Conservation (phyloP, 2,113 vertebrate genomes). For the Bubo bubo region DNA sequence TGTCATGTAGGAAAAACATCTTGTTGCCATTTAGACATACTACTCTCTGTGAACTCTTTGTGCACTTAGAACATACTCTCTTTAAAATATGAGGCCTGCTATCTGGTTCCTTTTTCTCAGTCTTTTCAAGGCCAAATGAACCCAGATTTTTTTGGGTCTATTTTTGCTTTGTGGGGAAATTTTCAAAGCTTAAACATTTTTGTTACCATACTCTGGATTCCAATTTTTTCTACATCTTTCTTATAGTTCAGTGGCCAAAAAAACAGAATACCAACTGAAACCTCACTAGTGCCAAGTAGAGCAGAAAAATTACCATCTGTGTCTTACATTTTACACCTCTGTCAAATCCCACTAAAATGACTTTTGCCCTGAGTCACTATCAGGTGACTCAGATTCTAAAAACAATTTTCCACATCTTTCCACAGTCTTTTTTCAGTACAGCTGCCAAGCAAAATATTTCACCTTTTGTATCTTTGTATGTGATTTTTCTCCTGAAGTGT, state of each 20-base stretch:
- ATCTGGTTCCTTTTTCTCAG: background rate
- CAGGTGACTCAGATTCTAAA: background rate
- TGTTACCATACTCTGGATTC: background rate
- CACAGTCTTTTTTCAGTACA: background rate
- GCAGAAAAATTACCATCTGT: constrained; percentile 56
- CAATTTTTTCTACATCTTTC: background rate
- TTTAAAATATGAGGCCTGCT: background rate
- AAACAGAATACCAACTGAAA: background rate
- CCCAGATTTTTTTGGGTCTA: background rate
- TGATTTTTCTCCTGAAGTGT: background rate
- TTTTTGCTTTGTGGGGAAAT: background rate
- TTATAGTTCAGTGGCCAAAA: constrained; percentile 6
- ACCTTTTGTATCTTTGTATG: background rate
- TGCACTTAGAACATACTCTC: background rate
- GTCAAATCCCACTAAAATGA: background rate
- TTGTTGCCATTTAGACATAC: background rate
- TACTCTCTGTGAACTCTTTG: background rate
- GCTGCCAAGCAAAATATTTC: background rate
- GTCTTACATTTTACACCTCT: constrained; percentile 36
- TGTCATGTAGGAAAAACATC: background rate
- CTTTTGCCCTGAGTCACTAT: background rate
- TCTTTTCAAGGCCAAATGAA: background rate
- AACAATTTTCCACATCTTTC: background rate
- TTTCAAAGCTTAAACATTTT: background rate
- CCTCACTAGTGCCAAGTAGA: constrained; percentile 37